Evolutionary conservation across 2,888 invertebrate species (phyloP).

Genomic region (Emmelina monodactyla): DNA sequence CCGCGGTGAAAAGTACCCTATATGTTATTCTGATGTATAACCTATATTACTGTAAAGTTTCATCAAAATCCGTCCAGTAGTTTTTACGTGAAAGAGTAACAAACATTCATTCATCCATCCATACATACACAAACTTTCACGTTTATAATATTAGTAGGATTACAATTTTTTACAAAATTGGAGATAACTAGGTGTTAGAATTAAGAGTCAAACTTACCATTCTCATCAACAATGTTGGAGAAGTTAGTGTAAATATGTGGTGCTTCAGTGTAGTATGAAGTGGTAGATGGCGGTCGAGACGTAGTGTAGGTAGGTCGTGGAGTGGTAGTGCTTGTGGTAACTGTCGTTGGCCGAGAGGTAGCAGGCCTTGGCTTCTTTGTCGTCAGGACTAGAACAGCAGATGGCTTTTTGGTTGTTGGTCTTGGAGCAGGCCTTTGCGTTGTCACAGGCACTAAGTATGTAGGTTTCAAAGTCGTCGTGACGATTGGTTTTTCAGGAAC

Average conservation of each 20-base stretch:
- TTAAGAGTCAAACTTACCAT: constrained; percentile 57
- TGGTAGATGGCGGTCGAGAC: constrained; percentile 31
- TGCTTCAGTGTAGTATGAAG: constrained; percentile 53
- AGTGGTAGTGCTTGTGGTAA: constrained; percentile 30
- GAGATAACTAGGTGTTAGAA: no score
- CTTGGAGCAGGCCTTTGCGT: constrained; percentile 41
- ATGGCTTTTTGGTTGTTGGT: constrained; percentile 26
- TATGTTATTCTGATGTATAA: no score
- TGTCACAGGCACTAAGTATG: constrained; percentile 47
- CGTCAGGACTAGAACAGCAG: constrained; percentile 20
- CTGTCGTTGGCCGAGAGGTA: constrained; percentile 25
- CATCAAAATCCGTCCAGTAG: no score
- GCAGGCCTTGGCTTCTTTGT: constrained; percentile 22
- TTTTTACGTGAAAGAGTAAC: no score
- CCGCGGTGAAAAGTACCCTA: no score
- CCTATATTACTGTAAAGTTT: no score
- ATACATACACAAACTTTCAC: no score
- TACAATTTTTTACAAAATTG: no score
- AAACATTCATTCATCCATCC: no score
- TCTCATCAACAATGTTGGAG: constrained; percentile 61
- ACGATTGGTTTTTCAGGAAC: constrained; percentile 37
- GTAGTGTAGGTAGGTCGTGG: constrained; percentile 20
- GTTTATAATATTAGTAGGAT: no score
- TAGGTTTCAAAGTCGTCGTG: constrained; percentile 45
- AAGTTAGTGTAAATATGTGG: constrained; percentile 42